Percentiles rank a stretch among this genome's conserved stretches.
Evolutionary conservation across 2,888 invertebrate species (phyloP).

Genomic region (Phania funesta): DNA sequence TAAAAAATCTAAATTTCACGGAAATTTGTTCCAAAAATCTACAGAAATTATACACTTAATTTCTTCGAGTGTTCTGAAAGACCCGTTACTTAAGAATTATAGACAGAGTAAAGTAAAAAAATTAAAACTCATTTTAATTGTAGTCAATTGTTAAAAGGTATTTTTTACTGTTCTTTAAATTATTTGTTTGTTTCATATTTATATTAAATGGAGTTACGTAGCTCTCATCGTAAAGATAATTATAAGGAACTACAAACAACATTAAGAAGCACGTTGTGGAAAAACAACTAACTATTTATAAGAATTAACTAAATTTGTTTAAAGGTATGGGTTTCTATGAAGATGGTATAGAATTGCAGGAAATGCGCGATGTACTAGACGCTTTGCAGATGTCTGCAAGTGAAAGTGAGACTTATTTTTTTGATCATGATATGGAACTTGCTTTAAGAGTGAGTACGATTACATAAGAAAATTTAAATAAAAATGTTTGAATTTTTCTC

Average conservation of each 20-base stretch:
- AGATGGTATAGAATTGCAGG: constrained; percentile 72
- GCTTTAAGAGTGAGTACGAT: constrained; percentile 70
- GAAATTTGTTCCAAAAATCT: too few relatives aligned
- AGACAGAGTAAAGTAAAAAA: background rate
- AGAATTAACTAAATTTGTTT: background rate
- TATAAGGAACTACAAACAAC: constrained; percentile 40
- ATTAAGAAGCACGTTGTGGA: constrained; percentile 38
- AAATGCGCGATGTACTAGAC: constrained; percentile 72
- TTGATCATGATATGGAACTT: constrained; percentile 61
- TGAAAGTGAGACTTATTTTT: constrained; percentile 31
- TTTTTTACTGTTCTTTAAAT: background rate
- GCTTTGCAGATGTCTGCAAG: constrained; percentile 71
- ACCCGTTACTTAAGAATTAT: constrained; percentile 26
- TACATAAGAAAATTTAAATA: too few relatives aligned
- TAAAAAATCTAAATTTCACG: too few relatives aligned
- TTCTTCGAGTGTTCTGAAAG: constrained; percentile 8
- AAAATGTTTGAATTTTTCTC: background rate
- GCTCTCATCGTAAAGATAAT: constrained; percentile 10
- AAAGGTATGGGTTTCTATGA: constrained; percentile 73
- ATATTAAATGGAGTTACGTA: constrained; percentile 54
- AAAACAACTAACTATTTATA: background rate
- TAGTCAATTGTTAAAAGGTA: background rate
- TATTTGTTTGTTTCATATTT: background rate
- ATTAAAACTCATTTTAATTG: background rate
- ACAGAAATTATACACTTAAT: too few relatives aligned